These are phyloP conservation scores for Cosmorhoe ocellata DNA, from an alignment of 2,888 invertebrate species.

Conservation along the genomic window DNA sequence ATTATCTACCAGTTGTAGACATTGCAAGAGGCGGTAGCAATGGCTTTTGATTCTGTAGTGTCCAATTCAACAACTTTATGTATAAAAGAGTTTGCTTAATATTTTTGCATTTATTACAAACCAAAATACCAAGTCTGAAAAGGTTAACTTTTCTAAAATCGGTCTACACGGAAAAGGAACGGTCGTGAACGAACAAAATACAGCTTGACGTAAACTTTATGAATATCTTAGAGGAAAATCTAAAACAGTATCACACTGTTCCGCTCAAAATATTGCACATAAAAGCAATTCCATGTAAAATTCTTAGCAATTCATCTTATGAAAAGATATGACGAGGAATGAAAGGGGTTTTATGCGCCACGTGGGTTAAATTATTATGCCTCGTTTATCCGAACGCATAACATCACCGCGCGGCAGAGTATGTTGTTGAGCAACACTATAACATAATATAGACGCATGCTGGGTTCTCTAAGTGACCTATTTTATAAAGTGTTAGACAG, in stretches of 20 bases:
- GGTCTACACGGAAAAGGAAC: too few relatives aligned
- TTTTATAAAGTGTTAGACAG: constrained; percentile 10
- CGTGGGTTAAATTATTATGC: constrained; percentile 22
- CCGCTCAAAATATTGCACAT: constrained; percentile 5
- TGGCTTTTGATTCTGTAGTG: too few relatives aligned
- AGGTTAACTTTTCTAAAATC: too few relatives aligned
- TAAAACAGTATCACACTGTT: background rate
- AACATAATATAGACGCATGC: background rate
- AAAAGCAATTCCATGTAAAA: constrained; percentile 13
- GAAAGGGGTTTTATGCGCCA: constrained; percentile 14
- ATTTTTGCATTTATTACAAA: too few relatives aligned
- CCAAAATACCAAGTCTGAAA: too few relatives aligned
- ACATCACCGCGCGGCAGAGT: constrained; percentile 3
- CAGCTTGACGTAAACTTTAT: too few relatives aligned
- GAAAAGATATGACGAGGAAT: constrained; percentile 11
- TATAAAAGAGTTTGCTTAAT: too few relatives aligned
- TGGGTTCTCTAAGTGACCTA: constrained; percentile 20
- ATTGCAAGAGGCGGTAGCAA: too few relatives aligned
- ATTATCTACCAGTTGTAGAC: too few relatives aligned
- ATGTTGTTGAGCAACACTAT: constrained; percentile 14
- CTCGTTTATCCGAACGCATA: constrained; percentile 27
- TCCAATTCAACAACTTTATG: too few relatives aligned
- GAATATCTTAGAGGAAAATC: too few relatives aligned
- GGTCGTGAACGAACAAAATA: too few relatives aligned
- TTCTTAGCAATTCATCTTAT: constrained; percentile 13